phyloP scores from a whole-genome alignment of 2,888 invertebrate genomes.

The Stenodema calcarata region DNA sequence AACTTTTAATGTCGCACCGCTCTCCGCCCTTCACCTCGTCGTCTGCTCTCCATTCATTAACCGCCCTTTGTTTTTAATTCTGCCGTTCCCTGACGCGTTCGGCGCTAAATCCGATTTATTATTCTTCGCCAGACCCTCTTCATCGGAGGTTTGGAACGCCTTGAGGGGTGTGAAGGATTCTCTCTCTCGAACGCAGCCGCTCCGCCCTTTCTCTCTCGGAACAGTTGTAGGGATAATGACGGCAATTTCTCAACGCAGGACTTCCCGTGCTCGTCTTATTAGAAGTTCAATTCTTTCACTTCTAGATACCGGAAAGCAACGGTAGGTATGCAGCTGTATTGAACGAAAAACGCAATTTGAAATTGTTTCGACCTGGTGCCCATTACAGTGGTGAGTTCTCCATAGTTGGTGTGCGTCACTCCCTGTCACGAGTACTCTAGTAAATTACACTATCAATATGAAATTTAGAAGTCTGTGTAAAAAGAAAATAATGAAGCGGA shows the following conservation, averaged over 20 bases:
- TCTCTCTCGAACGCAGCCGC: not conserved
- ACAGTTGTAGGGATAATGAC: not conserved
- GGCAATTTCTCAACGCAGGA: not conserved
- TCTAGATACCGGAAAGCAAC: too few relatives aligned
- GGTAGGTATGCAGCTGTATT: too few relatives aligned
- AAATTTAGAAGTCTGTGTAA: too few relatives aligned
- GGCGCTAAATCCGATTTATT: not conserved
- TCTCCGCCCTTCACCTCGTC: not conserved
- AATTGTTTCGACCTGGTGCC: too few relatives aligned
- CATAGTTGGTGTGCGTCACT: too few relatives aligned
- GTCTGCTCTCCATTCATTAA: not conserved
- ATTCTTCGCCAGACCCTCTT: not conserved
- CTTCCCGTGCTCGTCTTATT: not conserved
- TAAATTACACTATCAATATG: too few relatives aligned
- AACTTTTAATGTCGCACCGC: not conserved
- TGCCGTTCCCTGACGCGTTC: not conserved
- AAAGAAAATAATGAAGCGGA: too few relatives aligned
- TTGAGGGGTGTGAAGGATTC: not conserved
- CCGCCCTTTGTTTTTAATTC: not conserved
- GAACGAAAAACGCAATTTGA: too few relatives aligned
- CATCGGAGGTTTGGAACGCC: not conserved
- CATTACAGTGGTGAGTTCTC: too few relatives aligned
- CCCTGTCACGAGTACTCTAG: too few relatives aligned
- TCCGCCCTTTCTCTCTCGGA: not conserved
- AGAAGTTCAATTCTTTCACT: too few relatives aligned